These are phyloP conservation scores for Trachythela sp. DNA, from an alignment of 64 coral and sea anemone genomes.

Conservation along the genomic window DNA sequence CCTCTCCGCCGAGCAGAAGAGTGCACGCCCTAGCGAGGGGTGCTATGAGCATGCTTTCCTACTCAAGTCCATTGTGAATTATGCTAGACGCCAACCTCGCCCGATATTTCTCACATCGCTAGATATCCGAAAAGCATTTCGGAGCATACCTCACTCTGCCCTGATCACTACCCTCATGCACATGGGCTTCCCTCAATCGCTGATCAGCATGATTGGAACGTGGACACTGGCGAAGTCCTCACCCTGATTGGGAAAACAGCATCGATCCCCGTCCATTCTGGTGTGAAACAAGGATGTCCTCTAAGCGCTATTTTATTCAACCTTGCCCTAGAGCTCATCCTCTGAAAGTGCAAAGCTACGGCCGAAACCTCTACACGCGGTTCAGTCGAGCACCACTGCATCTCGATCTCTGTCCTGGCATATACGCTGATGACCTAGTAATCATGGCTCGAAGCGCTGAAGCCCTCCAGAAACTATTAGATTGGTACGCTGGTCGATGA, in stretches of 20 bases:
- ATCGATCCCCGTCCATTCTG: background rate
- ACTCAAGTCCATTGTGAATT: background rate
- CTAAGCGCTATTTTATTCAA: slow-evolving; percentile 12
- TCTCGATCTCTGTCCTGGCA: too few species aligned
- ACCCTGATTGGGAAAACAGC: background rate
- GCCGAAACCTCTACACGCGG: background rate
- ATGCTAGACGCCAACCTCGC: background rate
- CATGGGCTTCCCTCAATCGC: background rate
- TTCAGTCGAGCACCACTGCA: too few species aligned
- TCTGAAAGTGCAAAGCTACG: background rate
- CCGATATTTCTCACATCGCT: background rate
- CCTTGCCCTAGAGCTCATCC: background rate
- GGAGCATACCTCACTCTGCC: background rate
- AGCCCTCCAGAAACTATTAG: too few species aligned
- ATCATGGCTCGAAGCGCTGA: too few species aligned
- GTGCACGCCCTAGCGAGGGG: background rate
- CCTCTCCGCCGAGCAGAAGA: background rate
- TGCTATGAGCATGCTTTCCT: too few species aligned
- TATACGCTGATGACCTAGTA: too few species aligned
- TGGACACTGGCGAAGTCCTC: background rate
- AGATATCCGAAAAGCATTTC: background rate
- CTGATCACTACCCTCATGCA: background rate
- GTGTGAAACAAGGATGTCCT: background rate
- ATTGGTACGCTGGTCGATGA: too few species aligned
- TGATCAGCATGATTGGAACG: background rate